Evolutionary conservation across 2,113 vertebrate genomes (phyloP), one percentile per base, ranked within the genome.

Genomic region (Oophaga pumilio): DNA sequence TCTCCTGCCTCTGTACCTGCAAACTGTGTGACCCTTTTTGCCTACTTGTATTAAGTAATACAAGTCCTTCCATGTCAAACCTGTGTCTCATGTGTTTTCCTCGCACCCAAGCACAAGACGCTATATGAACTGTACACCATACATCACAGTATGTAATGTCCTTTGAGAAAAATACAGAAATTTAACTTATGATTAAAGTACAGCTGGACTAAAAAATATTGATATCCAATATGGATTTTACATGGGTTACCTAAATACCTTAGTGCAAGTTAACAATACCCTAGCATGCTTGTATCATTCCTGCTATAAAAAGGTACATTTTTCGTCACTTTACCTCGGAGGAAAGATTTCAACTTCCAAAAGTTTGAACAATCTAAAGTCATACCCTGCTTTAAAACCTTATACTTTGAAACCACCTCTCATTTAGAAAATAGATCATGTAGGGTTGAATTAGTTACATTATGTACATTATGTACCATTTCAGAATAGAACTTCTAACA

Each of bases 381-480:
- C 18, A 53, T 69, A 66, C 68, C 60, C 33, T 68, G 22, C 15
- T 20, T 73, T 18, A 73, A 33, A 73, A 73, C 22, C 64, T 53
- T 26, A 66, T 15, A 68, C 62, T 69, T 83, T 26, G 20, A 69
- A 53, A 69, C 43, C 64, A 83, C n/a, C 60, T 10, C 28, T 68
- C 62, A 69, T 83, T 83, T 83, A 83, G 81, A 68, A 69, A 80
- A 83, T 52, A n/a, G 62, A 69, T 69, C 64, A 68, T 68, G 43
- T 49, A 69, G 81, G 49, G 43, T 26, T 83, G 81, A 83, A 83
- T 83, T 53, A 83, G 81, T 83, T 69, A 68, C 81, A 83, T 83
- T 83, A 83, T 83, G 81, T 68, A 83, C 62, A 83, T 83, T 83
- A 83, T 83, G 81, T 68, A 83, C 62, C 81, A 69, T 43, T 77